Base-by-base conservation (phyloP, 37 sponge, comb jelly and placozoan species). In the Cliona cf. orientalis region DNA sequence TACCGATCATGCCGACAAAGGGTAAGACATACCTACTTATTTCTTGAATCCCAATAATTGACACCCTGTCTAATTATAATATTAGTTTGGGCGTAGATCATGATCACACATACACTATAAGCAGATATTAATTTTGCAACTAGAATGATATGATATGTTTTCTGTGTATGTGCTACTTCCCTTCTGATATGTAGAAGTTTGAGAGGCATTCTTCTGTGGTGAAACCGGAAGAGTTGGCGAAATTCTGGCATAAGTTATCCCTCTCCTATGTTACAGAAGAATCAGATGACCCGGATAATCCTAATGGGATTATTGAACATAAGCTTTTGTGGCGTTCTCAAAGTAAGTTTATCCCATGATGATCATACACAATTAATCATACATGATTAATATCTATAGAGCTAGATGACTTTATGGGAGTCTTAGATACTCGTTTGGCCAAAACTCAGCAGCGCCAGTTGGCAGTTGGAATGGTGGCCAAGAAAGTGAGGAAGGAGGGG, bases 241-340 rank as follows among this genome's bases (percentile, higher is more conserved):
- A 28, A 22, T 22, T 25, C 23, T 61, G 63, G 63, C 17, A n/a
- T 5, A 21, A 61, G 12, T 28, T 61, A 25, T 25, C 12, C 23
- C 23, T 61, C 6, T 12, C 5, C 28, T 61, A 26, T 61, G 28
- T 61, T 12, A 61, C 63, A n/a, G 63, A 61, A n/a, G 63, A 61
- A 22, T 61, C 63, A 6, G 63, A 61, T 61, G 63, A 61, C 63
- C 63, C 63, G n/a, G 63, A 61, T 6, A 61, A 61, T 28, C 63
- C 63, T 6, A 61, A 61, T 61, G 63, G 63, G 5, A 61, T 61
- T 26, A 28, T 61, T 26, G 63, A 61, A 61, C 63, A 61, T 28
- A 12, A n/a, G 28, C 63, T 61, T 6, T 28, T n/a, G 26, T 61
- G 63, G 63, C 17, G 63, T n/a, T 11, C 63, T n/a, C 17, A 61